Base-by-base conservation (phyloP, 2,113 vertebrate genomes). In the Crocuta crocuta region DNA sequence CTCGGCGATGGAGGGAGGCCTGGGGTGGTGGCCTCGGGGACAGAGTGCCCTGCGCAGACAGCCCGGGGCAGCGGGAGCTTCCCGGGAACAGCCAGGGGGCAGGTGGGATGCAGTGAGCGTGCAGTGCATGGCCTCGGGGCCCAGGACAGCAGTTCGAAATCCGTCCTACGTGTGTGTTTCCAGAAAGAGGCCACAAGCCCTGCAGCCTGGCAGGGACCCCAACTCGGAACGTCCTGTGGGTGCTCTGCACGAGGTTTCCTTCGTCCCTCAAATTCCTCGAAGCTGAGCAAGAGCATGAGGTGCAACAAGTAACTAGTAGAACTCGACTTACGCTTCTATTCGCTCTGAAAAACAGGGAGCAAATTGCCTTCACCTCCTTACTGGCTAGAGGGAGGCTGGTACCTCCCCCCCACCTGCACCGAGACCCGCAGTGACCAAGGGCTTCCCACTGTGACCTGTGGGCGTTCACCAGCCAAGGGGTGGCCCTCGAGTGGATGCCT, bases 111-210 rank as follows among this genome's bases (percentile, higher is more conserved):
- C 15, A 12, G 31, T 2, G 43, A 15, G 58, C 26, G 0, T 5
- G 23, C 13, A 3, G 17, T 5, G 2, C 21, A 13, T 0, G 0
- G 65, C 43, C 21, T 31, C 2, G 2, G 5, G 4, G 16, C 4
- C 11, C 15, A 16, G 45, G n/a, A 6, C 4, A 23, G 4, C 13
- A 13, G 43, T 8, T 8, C 50, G 31, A 7, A 31, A 2, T 11
- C 13, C 13, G 1, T 11, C 24, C 7, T 2, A 19, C 0, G 7
- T 7, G 7, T 4, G 2, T 24, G 39, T 7, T 1, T 12, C 43
- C 33, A 55, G 2, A 26, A 19, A 17, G 21, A 63, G 45, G 8
- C 63, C 0, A 0, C 7, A 45, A 70, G 39, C 58, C 24, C 26
- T 11, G 70, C 8, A 43, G 80, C 85, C 39, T 1, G 23, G 82